Evolutionary conservation across 2,797 vertebrate genomes (phyloP).

Genomic region (Pseudopleuronectes americanus): DNA sequence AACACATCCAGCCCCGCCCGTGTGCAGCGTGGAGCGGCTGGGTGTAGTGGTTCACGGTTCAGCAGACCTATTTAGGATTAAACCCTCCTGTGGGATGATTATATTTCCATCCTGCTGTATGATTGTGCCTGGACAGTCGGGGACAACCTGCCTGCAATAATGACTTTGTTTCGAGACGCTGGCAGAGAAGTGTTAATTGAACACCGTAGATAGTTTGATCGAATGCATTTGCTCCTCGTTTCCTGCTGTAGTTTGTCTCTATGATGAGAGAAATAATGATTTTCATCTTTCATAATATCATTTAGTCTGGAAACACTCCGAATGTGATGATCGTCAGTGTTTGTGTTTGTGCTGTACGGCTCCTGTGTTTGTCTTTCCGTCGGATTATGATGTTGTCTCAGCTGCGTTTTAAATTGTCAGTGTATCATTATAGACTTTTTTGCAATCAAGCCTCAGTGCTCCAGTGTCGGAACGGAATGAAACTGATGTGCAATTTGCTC

Average conservation of each 20-base stretch:
- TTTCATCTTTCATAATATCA: slow-evolving; percentile 3
- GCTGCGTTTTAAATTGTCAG: slow-evolving; percentile 43
- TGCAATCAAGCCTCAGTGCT: slow-evolving; percentile 46
- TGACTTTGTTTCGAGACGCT: slow-evolving; percentile 12
- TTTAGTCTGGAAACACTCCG: slow-evolving; percentile 14
- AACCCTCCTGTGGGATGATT: slow-evolving; percentile 66
- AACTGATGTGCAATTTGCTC: slow-evolving; percentile 32
- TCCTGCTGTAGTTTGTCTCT: neutral
- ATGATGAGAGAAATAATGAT: neutral
- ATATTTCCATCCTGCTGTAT: slow-evolving; percentile 43
- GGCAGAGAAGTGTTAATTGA: slow-evolving; percentile 14
- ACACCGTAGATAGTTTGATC: neutral
- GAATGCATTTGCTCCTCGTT: neutral
- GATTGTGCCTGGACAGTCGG: slow-evolving; percentile 15
- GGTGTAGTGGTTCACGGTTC: slow-evolving; percentile 55
- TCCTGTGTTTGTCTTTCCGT: slow-evolving; percentile 22
- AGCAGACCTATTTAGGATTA: slow-evolving; percentile 56
- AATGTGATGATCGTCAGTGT: slow-evolving; percentile 22
- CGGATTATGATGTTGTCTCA: slow-evolving; percentile 13
- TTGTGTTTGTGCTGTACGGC: neutral
- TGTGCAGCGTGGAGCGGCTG: slow-evolving; percentile 9
- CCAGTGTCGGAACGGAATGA: slow-evolving; percentile 10
- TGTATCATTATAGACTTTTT: slow-evolving; percentile 35
- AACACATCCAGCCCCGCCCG: slow-evolving; percentile 23
- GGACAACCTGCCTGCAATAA: slow-evolving; percentile 7